Conservation (phyloP, 2,888 invertebrate species). For the Acanthosepion pharaonis region DNA sequence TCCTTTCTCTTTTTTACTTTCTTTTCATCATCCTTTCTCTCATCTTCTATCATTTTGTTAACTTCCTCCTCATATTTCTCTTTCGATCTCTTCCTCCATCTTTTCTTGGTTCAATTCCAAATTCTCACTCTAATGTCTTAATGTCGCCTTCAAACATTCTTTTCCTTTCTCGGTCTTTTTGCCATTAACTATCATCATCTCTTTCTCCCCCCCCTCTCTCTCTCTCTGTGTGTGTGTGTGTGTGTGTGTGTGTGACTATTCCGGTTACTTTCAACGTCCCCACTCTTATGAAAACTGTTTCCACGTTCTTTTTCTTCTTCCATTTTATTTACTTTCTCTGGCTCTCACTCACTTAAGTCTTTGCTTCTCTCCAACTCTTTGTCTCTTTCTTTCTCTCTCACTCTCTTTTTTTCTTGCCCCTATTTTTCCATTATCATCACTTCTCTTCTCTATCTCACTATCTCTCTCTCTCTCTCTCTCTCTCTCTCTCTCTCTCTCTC, state of each 20-base stretch:
- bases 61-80: neutral
- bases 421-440: too few species aligned
- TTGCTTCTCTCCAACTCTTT: neutral
- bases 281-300: neutral
- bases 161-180: neutral
- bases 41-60: neutral
- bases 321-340: neutral
- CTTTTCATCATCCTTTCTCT: neutral
- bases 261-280: neutral
- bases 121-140: too few species aligned
- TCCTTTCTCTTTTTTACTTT: neutral
- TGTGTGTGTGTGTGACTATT: neutral
- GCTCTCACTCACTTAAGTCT: neutral
- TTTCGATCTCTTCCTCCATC: neutral
- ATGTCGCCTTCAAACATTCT: too few species aligned
- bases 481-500: neutral
- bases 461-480: constrained; percentile 20
- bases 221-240: neutral
- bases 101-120: neutral
- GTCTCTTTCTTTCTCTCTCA: neutral
- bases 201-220: neutral
- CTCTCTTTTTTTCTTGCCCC: neutral
- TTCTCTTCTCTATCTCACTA: neutral
- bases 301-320: neutral
- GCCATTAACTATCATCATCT: neutral